Evolutionary conservation across 2,888 invertebrate genomes (phyloP), one percentile per base, ranked within the genome.

Genomic region (Volucella bombylans): DNA sequence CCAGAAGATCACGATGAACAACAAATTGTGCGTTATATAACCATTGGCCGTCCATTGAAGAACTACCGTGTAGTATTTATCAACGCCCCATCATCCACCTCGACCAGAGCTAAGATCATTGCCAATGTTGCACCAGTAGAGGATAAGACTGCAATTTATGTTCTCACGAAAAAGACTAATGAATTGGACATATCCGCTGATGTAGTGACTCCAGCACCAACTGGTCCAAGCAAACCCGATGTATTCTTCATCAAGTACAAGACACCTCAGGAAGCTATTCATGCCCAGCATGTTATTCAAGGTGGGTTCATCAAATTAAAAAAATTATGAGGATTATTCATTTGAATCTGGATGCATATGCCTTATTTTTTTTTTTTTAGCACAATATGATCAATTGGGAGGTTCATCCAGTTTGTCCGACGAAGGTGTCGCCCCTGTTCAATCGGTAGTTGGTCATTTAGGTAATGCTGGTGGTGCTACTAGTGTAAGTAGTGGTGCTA

Each of bases 231-330:
- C 77, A 91, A 91, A 86, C 91, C 91, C 23, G 91, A 91, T 86
- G 91, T 91, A 2, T 91, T 89, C 89, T 91, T 90, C 72, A 89
- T 91, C 74, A 91, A 91, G 86, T 91, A 91, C 88, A 91, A 90
- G 87, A 91, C 90, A 2, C 89, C 91, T 39, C 88, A 89, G 76
- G 91, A 91, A 87, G 91, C 91, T 9, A 80, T 88, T 4, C 90
- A 90, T 86, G 91, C 91, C 23, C 91, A 91, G 79, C 90, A 90
- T 64, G 88, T 89, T 47, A 91, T 91, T 79, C 91, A 91, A 87
- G 88, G 90, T 90, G 71, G 76, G 86, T 8, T 9, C 0, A 8
- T 31, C 4, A 23, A 11, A n/a, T 8, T 23, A 31, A 4, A 14
- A 31, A 4, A 14, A 15, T 14, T 23, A 4, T 45, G 14, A n/a